Conservation (phyloP, 2,888 invertebrate genomes). For the Blera fallax region DNA sequence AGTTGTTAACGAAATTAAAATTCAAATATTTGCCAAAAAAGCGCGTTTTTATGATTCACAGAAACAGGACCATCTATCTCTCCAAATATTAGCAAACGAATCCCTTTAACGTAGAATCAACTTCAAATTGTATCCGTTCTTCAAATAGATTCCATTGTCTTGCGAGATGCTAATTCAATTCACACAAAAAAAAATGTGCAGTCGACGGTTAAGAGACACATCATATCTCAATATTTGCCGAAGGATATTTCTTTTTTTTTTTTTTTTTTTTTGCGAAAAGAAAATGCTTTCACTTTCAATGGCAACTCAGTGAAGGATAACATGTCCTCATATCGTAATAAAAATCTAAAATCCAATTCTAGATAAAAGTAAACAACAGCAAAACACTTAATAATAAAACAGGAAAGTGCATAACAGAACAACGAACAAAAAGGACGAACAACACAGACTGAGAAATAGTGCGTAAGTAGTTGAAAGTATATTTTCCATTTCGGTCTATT, state of each 20-base stretch:
- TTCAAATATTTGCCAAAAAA: slow-evolving; percentile 12
- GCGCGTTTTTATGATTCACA: not conserved
- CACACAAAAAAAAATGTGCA: not conserved
- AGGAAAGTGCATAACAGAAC: not conserved
- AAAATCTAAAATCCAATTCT: slow-evolving; percentile 31
- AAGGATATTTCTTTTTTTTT: not conserved
- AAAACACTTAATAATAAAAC: slow-evolving; percentile 4
- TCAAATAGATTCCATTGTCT: not conserved
- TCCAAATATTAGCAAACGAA: slow-evolving; percentile 5
- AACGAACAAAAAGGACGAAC: not conserved
- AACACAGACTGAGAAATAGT: slow-evolving; percentile 6
- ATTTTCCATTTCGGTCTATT: slow-evolving; percentile 41
- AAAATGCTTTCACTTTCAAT: slow-evolving; percentile 26
- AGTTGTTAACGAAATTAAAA: slow-evolving; percentile 12
- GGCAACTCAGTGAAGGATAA: not conserved
- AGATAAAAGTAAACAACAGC: slow-evolving; percentile 28
- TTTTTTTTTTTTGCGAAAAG: not conserved
- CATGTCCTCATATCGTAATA: slow-evolving; percentile 31
- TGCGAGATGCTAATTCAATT: not conserved
- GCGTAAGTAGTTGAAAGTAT: slow-evolving; percentile 51
- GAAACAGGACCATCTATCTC: too few species aligned
- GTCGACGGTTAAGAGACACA: not conserved
- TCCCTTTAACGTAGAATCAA: not conserved
- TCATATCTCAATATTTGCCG: not conserved
- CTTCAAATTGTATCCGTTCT: not conserved